Evolutionary conservation across 2,797 vertebrate species (phyloP).

Genomic region (Catostomus latipinnis): DNA sequence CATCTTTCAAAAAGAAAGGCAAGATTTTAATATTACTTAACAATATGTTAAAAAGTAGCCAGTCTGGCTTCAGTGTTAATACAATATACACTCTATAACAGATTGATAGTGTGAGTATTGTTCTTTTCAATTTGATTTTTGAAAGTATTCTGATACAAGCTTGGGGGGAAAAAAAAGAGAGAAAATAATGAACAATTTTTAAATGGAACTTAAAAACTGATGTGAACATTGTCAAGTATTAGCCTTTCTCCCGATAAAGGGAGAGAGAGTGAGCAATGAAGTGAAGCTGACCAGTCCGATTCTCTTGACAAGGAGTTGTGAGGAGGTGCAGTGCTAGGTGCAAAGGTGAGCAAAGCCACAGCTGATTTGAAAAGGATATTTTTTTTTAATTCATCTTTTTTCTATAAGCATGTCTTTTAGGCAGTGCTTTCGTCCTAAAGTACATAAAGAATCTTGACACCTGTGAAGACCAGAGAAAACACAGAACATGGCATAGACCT

Average conservation of each 20-base stretch:
- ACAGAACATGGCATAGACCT: constrained; percentile 73
- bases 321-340: constrained; percentile 81
- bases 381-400: constrained; percentile 63
- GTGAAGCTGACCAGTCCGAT: constrained; percentile 78
- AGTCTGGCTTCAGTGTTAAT: constrained; percentile 99
- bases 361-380: constrained; percentile 81
- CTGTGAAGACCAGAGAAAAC: constrained; percentile 76
- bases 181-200: constrained; percentile 36
- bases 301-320: constrained; percentile 80
- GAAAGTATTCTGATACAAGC: constrained; percentile 96
- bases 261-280: constrained; percentile 24
- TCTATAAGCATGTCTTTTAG: constrained; percentile 61
- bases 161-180: constrained; percentile 82
- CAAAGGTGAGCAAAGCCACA: constrained; percentile 85
- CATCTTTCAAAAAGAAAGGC: constrained; percentile 99
- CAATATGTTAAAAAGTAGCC: constrained; percentile 99
- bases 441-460: constrained; percentile 79
- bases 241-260: constrained; percentile 75
- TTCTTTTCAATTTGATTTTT: constrained; percentile 86
- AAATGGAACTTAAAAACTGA: constrained; percentile 77
- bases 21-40: constrained; percentile 99
- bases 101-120: constrained; percentile 96
- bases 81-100: constrained; percentile 99
- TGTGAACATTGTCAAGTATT: constrained; percentile 83
- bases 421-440: constrained; percentile 76